Percentiles rank a stretch among this genome's conserved stretches.
Conservation (phyloP, 2,888 invertebrate species). For the Zygaena filipendulae region DNA sequence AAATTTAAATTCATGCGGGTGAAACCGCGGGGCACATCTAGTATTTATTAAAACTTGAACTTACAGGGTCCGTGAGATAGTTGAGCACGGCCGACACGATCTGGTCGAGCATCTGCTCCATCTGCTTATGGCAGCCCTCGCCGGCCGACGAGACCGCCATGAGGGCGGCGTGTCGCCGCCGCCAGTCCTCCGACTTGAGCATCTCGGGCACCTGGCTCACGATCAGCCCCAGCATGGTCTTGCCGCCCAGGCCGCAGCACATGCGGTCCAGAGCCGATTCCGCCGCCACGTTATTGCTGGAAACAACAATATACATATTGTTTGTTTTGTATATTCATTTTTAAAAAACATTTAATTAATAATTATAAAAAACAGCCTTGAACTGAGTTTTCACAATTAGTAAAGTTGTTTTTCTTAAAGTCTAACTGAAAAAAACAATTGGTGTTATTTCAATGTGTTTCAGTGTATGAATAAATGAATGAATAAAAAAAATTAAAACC, state of each 20-base stretch:
- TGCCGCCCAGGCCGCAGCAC: slow-evolving; percentile 96
- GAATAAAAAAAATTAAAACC: too few species aligned
- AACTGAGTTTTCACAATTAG: too few species aligned
- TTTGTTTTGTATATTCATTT: too few species aligned
- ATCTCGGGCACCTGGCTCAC: slow-evolving; percentile 87
- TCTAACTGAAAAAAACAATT: too few species aligned
- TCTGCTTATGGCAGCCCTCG: slow-evolving; percentile 98
- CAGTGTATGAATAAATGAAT: too few species aligned
- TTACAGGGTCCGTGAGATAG: slow-evolving; percentile 84
- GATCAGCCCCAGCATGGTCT: slow-evolving; percentile 89
- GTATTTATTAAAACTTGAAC: too few species aligned
- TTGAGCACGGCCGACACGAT: slow-evolving; percentile 92
- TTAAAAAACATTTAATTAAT: slow-evolving; percentile 1
- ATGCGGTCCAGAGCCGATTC: slow-evolving; percentile 97
- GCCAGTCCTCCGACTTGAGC: slow-evolving; percentile 87
- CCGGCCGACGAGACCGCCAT: slow-evolving; percentile 99
- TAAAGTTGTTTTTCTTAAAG: too few species aligned
- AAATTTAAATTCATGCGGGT: too few species aligned
- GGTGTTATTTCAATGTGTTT: too few species aligned
- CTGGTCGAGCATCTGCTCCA: slow-evolving; percentile 94
- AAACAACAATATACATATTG: too few species aligned
- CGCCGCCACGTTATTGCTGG: slow-evolving; percentile 92
- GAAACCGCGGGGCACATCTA: too few species aligned
- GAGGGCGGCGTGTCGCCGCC: slow-evolving; percentile 93
- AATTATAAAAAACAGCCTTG: too few species aligned